phyloP scores from a whole-genome alignment of 1,140 invertebrate genomes.

The Nebria ingens region DNA sequence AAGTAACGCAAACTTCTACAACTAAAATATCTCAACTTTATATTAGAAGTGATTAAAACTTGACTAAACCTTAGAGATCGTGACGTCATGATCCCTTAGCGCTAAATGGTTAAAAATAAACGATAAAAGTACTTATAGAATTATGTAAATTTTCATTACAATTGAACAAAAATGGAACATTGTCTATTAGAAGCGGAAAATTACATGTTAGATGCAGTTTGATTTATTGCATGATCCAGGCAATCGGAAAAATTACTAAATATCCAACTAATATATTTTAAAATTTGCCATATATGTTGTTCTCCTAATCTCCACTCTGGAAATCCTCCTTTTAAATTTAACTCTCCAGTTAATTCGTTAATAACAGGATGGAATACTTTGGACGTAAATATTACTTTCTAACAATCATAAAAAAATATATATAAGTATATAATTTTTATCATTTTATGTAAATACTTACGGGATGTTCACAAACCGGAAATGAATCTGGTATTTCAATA shows the following conservation, averaged over 20 bases:
- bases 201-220: too few species aligned
- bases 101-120: too few species aligned
- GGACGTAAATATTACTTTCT: constrained; percentile 78
- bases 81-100: too few species aligned
- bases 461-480: constrained; percentile 76
- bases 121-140: too few species aligned
- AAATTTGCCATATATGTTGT: constrained; percentile 80
- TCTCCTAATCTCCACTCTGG: constrained; percentile 71
- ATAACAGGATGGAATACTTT: constrained; percentile 82
- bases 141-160: too few species aligned
- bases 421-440: constrained; percentile 16
- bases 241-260: constrained; percentile 67
- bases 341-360: constrained; percentile 59
- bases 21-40: too few species aligned
- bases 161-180: too few species aligned
- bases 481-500: constrained; percentile 73
- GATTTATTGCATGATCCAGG: constrained; percentile 56
- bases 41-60: too few species aligned
- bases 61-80: too few species aligned
- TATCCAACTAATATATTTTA: constrained; percentile 72
- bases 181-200: too few species aligned
- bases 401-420: constrained; percentile 30
- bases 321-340: constrained; percentile 70
- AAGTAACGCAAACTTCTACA: too few species aligned
- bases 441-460: constrained; percentile 40